phyloP scores from a whole-genome alignment of 1,140 invertebrate genomes.

The Diorhabda sublineata region DNA sequence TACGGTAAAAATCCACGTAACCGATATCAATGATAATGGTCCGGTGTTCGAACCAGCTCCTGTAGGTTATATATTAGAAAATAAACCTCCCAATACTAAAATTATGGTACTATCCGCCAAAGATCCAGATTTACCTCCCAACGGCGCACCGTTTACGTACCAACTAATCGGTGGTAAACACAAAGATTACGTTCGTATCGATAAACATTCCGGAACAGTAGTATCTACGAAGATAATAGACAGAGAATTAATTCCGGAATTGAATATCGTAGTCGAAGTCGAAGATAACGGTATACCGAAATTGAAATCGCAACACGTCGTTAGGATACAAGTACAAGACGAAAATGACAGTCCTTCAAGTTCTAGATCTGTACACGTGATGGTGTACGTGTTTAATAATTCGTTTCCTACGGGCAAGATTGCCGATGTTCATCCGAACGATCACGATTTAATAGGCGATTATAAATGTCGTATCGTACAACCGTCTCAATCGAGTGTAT shows the following conservation, averaged over 20 bases:
- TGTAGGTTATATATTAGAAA: conserved; percentile 76
- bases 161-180: conserved; percentile 72
- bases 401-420: conserved; percentile 72
- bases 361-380: conserved; percentile 73
- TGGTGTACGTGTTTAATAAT: conserved; percentile 75
- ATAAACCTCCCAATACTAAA: conserved; percentile 77
- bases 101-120: conserved; percentile 80
- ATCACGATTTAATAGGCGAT: conserved; percentile 80
- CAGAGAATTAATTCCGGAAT: conserved; percentile 70
- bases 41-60: conserved; percentile 73
- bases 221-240: conserved; percentile 76
- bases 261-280: conserved; percentile 77
- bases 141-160: conserved; percentile 87
- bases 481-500: conserved; percentile 55
- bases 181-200: conserved; percentile 69
- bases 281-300: conserved; percentile 82
- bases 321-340: conserved; percentile 77
- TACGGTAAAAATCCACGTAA: conserved; percentile 69
- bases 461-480: conserved; percentile 79
- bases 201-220: conserved; percentile 74
- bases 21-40: conserved; percentile 92
- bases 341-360: conserved; percentile 89
- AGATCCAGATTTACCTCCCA: conserved; percentile 88
- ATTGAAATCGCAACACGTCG: conserved; percentile 71
- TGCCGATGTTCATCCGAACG: conserved; percentile 86